Evolutionary conservation across 2,113 vertebrate species (phyloP), one percentile per base, ranked within the genome.

Genomic region (Porphyrio hochstetteri): DNA sequence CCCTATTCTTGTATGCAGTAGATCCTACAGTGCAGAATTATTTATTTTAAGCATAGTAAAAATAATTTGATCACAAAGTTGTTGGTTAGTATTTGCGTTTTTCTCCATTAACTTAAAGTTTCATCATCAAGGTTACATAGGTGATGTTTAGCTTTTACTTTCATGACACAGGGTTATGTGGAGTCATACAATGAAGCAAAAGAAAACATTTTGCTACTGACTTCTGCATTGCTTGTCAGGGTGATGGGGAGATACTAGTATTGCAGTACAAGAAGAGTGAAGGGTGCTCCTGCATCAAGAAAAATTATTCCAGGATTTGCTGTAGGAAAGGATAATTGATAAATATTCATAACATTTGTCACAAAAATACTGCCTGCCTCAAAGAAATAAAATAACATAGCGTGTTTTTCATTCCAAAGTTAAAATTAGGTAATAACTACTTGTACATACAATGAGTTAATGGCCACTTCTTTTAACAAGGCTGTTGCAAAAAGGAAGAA

Each of bases 1-100:
- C 17, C 2, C 11, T 79, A 4, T 52, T 78, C 27, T 64, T 42
- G 2, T 77, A 9, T 63, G 7, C 1, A 0, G 3, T 64, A 23
- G 29, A 18, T 56, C 61, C 52, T 53, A 31, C 19, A 77, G 5
- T 15, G 57, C 25, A 65, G 11, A 74, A 9, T 59, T 57, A 53
- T 19, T 67, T 70, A 27, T 61, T 78, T 71, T 13, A 11, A 8
- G 3, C 12, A 14, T 24, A 23, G 33, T 38, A 42, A 75, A 92
- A 38, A 19, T 50, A 82, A 80, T 65, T 64, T 44, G 6, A 57
- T 61, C 13, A 36, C 28, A 70, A 53, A 83, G 2, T 59, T 81
- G 2, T 70, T 76, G 15, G 16, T 57, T 90, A 33, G 3, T 40
- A 35, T 84, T 83, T 84, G 29, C 38, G 46, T 87, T 84, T 70